These are phyloP conservation scores for Pseudomyrmex dendroicus DNA, from an alignment of 1,140 invertebrate genomes.

Conservation along the genomic window DNA sequence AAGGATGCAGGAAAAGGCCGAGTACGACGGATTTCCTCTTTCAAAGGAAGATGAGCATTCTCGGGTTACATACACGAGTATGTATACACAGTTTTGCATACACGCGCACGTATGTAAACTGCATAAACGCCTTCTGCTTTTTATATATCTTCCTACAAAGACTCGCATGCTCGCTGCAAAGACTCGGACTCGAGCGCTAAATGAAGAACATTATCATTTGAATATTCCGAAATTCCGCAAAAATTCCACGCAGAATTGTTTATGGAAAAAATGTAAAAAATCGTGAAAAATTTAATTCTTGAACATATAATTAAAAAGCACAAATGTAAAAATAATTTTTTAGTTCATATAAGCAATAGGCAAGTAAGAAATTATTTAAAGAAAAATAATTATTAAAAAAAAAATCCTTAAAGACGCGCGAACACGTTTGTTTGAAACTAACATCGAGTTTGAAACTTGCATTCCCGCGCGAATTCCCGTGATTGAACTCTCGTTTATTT, in stretches of 20 bases:
- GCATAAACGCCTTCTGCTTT: conserved; percentile 54
- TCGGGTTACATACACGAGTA: conserved; percentile 37
- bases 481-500: neutral
- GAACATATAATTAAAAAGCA: no score
- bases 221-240: neutral
- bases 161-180: conserved; percentile 28
- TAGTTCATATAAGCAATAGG: neutral
- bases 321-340: no score
- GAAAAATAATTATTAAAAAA: no score
- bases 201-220: conserved; percentile 39
- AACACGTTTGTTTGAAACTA: neutral
- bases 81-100: conserved; percentile 15
- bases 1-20: conserved; percentile 44
- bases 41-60: conserved; percentile 61
- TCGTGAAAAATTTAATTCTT: no score
- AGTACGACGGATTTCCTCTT: conserved; percentile 50
- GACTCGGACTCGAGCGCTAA: conserved; percentile 33
- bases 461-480: neutral
- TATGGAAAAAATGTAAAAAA: neutral
- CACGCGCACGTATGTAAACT: conserved; percentile 17
- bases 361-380: neutral
- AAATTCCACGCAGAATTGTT: neutral
- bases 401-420: neutral
- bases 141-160: conserved; percentile 16
- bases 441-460: no score